phyloP scores from a whole-genome alignment of 2,113 vertebrate species.

The Narcine bancroftii region DNA sequence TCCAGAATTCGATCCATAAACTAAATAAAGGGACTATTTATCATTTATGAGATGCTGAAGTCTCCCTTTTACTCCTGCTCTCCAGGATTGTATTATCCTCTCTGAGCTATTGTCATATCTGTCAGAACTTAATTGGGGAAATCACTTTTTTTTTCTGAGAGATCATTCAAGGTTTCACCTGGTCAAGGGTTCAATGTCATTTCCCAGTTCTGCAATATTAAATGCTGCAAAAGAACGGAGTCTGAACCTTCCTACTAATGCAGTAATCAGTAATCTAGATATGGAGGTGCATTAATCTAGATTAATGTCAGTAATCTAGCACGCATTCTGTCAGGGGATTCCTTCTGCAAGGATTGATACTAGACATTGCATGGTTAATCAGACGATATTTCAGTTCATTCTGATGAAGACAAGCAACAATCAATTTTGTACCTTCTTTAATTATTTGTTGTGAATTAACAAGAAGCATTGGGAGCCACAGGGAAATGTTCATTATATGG shows the following conservation, averaged over 20 bases:
- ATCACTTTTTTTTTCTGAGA: neutral
- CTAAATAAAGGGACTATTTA: neutral
- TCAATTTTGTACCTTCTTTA: neutral
- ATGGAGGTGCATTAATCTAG: too few relatives aligned
- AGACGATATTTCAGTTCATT: neutral
- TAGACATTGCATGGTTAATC: neutral
- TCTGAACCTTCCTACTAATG: neutral
- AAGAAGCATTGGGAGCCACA: neutral
- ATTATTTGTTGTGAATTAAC: neutral
- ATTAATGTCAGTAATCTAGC: too few relatives aligned
- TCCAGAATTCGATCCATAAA: neutral
- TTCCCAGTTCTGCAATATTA: neutral
- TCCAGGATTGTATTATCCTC: neutral
- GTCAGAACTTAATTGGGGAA: neutral
- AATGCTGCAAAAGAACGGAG: neutral
- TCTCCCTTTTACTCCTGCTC: too few relatives aligned
- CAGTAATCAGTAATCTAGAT: neutral
- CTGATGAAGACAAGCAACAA: neutral
- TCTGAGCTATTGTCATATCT: neutral
- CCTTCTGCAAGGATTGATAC: neutral
- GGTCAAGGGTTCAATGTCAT: neutral
- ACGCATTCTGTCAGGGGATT: neutral
- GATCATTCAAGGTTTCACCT: neutral
- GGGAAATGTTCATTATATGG: neutral
- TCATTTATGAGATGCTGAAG: neutral